A percentile compares a stretch with the other conserved stretches of the same genome.
These are phyloP conservation scores for Spisula subtruncata DNA, from an alignment of 2,888 invertebrate genomes.

Conservation along the genomic window DNA sequence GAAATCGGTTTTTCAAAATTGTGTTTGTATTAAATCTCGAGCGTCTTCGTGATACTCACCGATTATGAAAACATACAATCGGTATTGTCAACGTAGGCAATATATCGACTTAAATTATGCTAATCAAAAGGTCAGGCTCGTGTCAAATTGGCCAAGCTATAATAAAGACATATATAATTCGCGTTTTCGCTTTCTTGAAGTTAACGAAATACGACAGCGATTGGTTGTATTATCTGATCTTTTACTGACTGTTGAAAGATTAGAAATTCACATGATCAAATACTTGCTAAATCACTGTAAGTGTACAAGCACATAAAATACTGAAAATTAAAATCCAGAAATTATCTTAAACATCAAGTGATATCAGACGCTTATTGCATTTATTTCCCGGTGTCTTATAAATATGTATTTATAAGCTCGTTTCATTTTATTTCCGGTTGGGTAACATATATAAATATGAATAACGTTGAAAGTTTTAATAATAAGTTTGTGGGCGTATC, in stretches of 20 bases:
- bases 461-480: not conserved
- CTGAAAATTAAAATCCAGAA: not conserved
- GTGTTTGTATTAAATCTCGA: too few species aligned
- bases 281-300: conserved; percentile 5
- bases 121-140: too few species aligned
- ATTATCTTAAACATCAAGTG: not conserved
- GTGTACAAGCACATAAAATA: too few species aligned
- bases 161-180: not conserved
- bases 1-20: too few species aligned
- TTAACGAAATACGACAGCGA: conserved; percentile 1
- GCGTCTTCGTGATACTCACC: too few species aligned
- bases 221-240: not conserved
- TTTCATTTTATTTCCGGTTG: not conserved
- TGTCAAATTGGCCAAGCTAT: too few species aligned
- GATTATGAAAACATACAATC: too few species aligned
- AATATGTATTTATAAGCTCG: not conserved
- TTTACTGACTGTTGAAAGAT: not conserved
- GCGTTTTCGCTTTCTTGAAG: not conserved
- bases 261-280: not conserved
- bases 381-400: not conserved
- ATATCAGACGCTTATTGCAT: not conserved
- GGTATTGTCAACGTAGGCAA: too few species aligned
- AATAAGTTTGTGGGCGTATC: too few species aligned
- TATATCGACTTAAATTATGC: too few species aligned
- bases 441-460: not conserved